Evolutionary conservation across 2,797 vertebrate genomes (phyloP), one percentile per base, ranked within the genome.

Genomic region (Eulemur mongoz): DNA sequence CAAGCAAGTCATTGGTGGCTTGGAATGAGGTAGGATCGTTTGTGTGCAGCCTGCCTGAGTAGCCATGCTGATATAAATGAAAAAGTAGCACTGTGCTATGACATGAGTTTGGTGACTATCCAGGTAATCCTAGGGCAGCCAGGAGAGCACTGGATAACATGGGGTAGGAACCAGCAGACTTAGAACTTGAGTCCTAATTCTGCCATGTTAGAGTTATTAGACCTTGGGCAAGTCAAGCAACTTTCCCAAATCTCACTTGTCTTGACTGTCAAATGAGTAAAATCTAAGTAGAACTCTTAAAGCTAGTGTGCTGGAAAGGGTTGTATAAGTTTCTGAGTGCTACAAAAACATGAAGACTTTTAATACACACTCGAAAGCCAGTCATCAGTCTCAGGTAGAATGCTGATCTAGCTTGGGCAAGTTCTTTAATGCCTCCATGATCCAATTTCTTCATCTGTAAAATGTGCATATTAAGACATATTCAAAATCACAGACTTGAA

Each of bases 401-500:
- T 82, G 63, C 70, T 86, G 69, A 65, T 8, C n/a, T 69, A 63
- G 40, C 52, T 54, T 75, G 38, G 23, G 32, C 43, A 96, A 89
- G 30, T 76, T 91, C 38, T 38, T 83, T 82, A 83, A 63, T 80
- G 20, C 6, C 32, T 50, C 63, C 79, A 12, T 17, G 13, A 79
- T 79, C 69, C 35, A 45, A 45, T 30, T 84, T 93, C 54, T 78
- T 76, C 18, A 94, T 73, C 35, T 86, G 13, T 76, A 67, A 93
- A 59, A 12, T 85, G 80, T 10, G 14, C 18, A 18, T 67, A 43
- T 35, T 48, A 79, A 82, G 25, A 20, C 8, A 57, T 52, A 27
- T 67, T 95, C 40, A 65, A 57, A 92, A 70, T 73, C 61, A 90
- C 22, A 82, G 43, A 59, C 61, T 92, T 88, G 65, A 94, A 95